Evolutionary conservation across 2,113 vertebrate genomes (phyloP), one percentile per base, ranked within the genome.

Genomic region (Anolis carolinensis): DNA sequence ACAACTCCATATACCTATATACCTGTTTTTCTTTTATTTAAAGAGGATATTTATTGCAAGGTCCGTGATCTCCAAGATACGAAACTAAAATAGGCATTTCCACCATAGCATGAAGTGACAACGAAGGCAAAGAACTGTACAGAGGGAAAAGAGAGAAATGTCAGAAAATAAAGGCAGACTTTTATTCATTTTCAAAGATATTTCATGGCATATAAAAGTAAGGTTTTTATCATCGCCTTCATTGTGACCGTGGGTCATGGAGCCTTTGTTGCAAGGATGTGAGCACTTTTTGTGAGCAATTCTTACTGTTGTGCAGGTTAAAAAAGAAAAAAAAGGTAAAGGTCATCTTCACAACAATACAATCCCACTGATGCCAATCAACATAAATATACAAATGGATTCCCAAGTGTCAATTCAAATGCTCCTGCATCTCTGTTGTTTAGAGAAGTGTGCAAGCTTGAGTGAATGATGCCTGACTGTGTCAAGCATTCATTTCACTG

Each of bases 121-220:
- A 98, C 32, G 34, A 97, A 98, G 89, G 98, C 97, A 92, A 98
- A 98, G 93, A 98, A 98, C 98, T 99, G 95, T 77, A 89, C 87
- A 91, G 88, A 92, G 78, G 91, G 1, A 21, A 5, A 5, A 14
- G 10, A 72, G 73, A 91, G 75, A 88, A 93, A 82, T 87, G 50
- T 94, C 14, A 92, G 89, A 16, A 76, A 74, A 81, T 4, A 89
- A 79, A 62, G 75, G 1, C 68, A 14, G 2, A 39, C 72, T 30
- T 63, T 82, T 2, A 88, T 79, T 76, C 88, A 18, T 75, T 71
- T n/a, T 3, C 36, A 14, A 67, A 36, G 25, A 7, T 0, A 63
- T 8, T 30, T 76, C 7, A 55, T 0, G 0, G 16, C 2, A 50
- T 72, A 79, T 67, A n/a, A 68, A 23, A 86, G 82, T 85, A 18